These are phyloP conservation scores for Perca schrenkii DNA, from an alignment of 2,113 vertebrate species.

Conservation along the genomic window DNA sequence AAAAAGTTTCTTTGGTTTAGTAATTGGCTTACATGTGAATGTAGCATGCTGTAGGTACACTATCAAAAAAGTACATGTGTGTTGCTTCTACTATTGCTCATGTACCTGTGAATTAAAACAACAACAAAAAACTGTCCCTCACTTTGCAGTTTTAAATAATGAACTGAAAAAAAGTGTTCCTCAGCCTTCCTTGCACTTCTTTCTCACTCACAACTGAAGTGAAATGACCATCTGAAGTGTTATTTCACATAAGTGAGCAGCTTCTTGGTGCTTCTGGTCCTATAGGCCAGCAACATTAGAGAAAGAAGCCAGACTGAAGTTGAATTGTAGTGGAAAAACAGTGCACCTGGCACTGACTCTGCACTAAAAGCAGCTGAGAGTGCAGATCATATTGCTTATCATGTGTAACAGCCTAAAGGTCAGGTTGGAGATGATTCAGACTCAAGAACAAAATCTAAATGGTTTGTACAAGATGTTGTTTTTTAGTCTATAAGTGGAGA, in stretches of 20 bases:
- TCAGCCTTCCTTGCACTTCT: neutral
- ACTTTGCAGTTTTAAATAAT: neutral
- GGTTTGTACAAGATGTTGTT: neutral
- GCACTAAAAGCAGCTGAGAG: conserved; percentile 25
- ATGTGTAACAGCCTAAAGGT: conserved; percentile 17
- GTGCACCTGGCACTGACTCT: conserved; percentile 30
- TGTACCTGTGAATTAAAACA: neutral
- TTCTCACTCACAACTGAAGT: conserved; percentile 10
- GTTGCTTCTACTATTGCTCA: neutral
- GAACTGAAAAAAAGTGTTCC: neutral
- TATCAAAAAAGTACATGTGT: neutral
- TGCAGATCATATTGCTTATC: conserved; percentile 13
- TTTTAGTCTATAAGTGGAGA: neutral
- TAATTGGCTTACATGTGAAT: neutral
- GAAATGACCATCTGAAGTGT: neutral
- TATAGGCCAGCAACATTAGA: neutral
- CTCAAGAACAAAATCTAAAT: neutral
- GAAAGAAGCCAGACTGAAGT: neutral
- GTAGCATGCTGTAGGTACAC: neutral
- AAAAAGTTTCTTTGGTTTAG: neutral
- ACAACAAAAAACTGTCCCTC: neutral
- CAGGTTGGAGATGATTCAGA: conserved; percentile 6
- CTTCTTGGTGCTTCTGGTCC: neutral
- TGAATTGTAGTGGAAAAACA: neutral
- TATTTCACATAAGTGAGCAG: conserved; percentile 2